These are phyloP conservation scores for Lepidocolaptes lacrymiger DNA, from an alignment of 2,797 vertebrate species.

Conservation along the genomic window DNA sequence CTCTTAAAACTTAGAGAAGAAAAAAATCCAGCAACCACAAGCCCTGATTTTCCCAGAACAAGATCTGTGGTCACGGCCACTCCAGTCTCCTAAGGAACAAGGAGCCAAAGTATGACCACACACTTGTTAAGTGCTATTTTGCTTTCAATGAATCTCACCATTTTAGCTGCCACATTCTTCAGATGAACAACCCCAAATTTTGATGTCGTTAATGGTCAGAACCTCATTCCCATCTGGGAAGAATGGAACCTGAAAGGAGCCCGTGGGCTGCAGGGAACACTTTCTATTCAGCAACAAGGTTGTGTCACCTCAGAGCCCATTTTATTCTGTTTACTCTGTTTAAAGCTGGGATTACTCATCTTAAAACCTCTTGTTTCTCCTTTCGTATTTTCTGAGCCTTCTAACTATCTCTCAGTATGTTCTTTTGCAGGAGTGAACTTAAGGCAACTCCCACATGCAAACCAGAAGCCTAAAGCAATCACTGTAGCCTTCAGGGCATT, in stretches of 20 bases:
- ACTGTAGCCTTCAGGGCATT: neutral
- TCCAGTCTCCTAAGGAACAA: neutral
- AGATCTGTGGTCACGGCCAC: neutral
- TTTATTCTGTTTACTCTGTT: neutral
- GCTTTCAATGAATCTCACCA: neutral
- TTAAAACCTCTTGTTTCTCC: neutral
- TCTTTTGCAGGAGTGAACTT: neutral
- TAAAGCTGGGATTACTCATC: neutral
- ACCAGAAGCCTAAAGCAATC: neutral
- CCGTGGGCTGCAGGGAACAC: neutral
- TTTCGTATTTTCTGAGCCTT: neutral
- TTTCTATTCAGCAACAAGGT: neutral
- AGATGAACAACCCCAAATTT: neutral
- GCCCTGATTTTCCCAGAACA: neutral
- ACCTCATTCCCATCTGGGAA: neutral
- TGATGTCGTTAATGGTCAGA: neutral
- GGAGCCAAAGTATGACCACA: neutral
- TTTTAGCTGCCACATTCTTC: neutral
- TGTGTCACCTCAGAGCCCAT: fast-evolving
- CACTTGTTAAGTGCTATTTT: neutral
- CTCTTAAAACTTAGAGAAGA: neutral
- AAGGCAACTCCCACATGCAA: neutral
- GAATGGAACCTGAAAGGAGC: neutral
- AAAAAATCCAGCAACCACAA: neutral
- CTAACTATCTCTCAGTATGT: neutral